Conservation (phyloP, 35 echinoderm and acorn worm species). For the Holothuria glaberrima region DNA sequence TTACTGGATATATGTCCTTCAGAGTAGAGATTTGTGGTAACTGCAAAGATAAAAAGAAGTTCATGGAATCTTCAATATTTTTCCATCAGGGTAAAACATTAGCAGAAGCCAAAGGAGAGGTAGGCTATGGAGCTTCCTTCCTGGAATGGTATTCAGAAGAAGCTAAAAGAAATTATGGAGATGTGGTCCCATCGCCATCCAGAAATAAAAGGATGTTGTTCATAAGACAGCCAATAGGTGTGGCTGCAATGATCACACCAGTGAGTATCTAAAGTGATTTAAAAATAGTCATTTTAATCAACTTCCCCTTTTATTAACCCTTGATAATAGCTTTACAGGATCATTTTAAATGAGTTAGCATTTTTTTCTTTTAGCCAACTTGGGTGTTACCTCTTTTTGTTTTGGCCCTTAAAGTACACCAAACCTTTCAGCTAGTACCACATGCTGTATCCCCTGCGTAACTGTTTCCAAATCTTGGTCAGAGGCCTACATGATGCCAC, state of each 20-base stretch:
- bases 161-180: slow-evolving; percentile 80
- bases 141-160: slow-evolving; percentile 91
- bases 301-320: no score
- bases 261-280: slow-evolving; percentile 36
- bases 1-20: not conserved
- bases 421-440: no score
- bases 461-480: no score
- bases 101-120: slow-evolving; percentile 82
- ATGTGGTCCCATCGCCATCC: slow-evolving; percentile 72
- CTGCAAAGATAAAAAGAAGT: not conserved
- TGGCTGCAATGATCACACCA: slow-evolving; percentile 91
- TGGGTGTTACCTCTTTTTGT: no score
- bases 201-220: slow-evolving; percentile 72
- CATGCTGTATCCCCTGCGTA: no score
- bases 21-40: not conserved
- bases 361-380: no score
- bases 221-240: slow-evolving; percentile 88
- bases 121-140: slow-evolving; percentile 82
- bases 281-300: no score
- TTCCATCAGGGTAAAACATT: slow-evolving; percentile 83
- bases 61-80: not conserved
- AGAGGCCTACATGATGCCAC: no score
- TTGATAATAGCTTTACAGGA: no score
- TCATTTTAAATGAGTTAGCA: no score
- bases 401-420: no score